These are phyloP conservation scores for Eulacestoma nigropectus DNA, from an alignment of 2,113 vertebrate genomes.

Conservation along the genomic window DNA sequence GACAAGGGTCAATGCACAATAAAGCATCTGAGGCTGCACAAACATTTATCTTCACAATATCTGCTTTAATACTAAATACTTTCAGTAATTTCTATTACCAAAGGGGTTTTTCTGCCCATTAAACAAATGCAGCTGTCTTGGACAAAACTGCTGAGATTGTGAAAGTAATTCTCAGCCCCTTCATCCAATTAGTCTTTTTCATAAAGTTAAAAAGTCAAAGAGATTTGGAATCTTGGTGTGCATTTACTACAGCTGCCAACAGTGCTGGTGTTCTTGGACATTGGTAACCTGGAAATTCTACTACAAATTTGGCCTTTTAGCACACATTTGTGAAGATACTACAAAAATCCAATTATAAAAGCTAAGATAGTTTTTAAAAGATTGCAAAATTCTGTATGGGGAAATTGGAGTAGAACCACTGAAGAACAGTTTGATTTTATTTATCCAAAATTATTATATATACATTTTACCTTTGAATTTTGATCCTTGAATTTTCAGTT, in stretches of 20 bases:
- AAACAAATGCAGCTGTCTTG: background rate
- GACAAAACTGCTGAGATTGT: background rate
- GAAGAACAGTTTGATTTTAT: background rate
- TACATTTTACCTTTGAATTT: background rate
- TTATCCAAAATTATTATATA: background rate
- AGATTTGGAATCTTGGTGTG: background rate
- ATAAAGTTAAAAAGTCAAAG: background rate
- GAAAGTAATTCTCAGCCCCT: background rate
- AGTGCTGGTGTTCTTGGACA: background rate
- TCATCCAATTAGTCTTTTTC: background rate
- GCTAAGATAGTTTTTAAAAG: background rate
- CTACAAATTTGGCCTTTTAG: background rate
- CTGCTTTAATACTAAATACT: slow-evolving; percentile 5
- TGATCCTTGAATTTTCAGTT: background rate
- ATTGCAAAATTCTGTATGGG: background rate
- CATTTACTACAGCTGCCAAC: background rate
- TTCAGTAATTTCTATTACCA: slow-evolving; percentile 12
- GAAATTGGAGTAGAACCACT: background rate
- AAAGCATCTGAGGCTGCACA: background rate
- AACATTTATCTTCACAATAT: slow-evolving; percentile 12
- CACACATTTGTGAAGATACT: background rate
- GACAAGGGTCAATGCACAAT: background rate
- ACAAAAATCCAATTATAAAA: background rate
- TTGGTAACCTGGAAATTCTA: background rate
- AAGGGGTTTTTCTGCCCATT: slow-evolving; percentile 24